These are phyloP conservation scores for Dolomedes plantarius DNA, from an alignment of 2,888 invertebrate species.

Conservation along the genomic window DNA sequence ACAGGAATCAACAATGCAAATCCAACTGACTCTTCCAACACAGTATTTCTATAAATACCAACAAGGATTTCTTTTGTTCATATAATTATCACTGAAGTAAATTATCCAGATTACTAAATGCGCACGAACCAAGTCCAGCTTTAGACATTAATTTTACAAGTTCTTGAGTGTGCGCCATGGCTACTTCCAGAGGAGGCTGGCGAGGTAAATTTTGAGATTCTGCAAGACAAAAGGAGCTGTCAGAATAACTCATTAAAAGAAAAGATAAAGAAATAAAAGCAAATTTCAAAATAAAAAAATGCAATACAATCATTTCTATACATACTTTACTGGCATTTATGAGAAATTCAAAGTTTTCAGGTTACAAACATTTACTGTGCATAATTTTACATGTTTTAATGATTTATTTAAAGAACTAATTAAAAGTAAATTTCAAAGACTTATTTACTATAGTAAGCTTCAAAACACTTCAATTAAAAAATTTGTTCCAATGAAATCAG, in stretches of 20 bases:
- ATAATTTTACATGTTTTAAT: too few relatives aligned
- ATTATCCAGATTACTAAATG: constrained; percentile 92
- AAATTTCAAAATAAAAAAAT: background rate
- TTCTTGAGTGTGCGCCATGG: constrained; percentile 92
- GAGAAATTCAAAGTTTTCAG: too few relatives aligned
- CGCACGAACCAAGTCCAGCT: constrained; percentile 93
- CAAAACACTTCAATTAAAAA: too few relatives aligned
- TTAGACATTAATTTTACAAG: constrained; percentile 92
- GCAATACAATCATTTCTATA: too few relatives aligned
- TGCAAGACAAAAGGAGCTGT: constrained; percentile 78
- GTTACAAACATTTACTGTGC: too few relatives aligned
- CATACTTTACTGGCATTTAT: too few relatives aligned
- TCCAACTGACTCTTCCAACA: constrained; percentile 11
- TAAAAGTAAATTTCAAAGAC: too few relatives aligned
- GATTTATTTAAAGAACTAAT: too few relatives aligned
- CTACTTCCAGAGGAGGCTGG: constrained; percentile 93
- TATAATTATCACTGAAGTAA: constrained; percentile 76
- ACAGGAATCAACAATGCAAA: constrained; percentile 31
- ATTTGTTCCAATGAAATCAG: too few relatives aligned
- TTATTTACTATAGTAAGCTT: too few relatives aligned
- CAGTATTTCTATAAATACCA: background rate
- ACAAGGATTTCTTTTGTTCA: background rate
- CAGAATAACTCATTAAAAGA: background rate
- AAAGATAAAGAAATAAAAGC: background rate
- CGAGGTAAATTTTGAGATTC: constrained; percentile 93